phyloP scores from a whole-genome alignment of 2,113 vertebrate species.

The Chaetorhynchus papuensis region DNA sequence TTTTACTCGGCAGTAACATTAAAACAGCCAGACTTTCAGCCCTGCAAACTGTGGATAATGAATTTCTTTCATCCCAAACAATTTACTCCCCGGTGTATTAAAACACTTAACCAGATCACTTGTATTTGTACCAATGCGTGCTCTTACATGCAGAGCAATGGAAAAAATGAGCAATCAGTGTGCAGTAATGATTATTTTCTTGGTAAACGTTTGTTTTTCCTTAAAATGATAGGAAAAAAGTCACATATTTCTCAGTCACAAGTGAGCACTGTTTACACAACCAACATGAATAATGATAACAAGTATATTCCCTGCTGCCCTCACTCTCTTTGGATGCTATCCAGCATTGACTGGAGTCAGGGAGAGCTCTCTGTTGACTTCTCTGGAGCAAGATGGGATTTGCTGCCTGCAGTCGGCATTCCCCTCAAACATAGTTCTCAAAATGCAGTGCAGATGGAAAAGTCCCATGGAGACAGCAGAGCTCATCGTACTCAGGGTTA shows the following conservation, averaged over 20 bases:
- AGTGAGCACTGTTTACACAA: slow-evolving; percentile 27
- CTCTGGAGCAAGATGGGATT: not conserved
- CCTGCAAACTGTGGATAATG: slow-evolving; percentile 39
- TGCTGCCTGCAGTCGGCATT: not conserved
- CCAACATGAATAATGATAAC: slow-evolving; percentile 32
- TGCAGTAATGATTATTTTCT: slow-evolving; percentile 46
- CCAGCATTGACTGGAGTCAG: slow-evolving; percentile 38
- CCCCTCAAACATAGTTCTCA: not conserved
- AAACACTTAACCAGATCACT: slow-evolving; percentile 46
- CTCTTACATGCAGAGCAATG: not conserved
- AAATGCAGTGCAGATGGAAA: not conserved
- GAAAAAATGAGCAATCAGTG: slow-evolving; percentile 24
- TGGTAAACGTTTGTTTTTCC: not conserved
- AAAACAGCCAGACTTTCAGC: slow-evolving; percentile 45
- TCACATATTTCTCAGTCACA: slow-evolving; percentile 22
- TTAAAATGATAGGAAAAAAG: slow-evolving; percentile 20
- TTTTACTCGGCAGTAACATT: not conserved
- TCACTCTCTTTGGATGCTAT: slow-evolving; percentile 33
- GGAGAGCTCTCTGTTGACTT: slow-evolving; percentile 13
- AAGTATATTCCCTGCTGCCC: slow-evolving; percentile 40
- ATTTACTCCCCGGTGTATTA: slow-evolving; percentile 38
- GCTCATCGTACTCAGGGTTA: not conserved
- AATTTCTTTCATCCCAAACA: slow-evolving; percentile 59
- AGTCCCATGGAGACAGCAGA: not conserved
- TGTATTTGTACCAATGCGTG: not conserved